Conservation (phyloP, 2,888 invertebrate species). For the Brenthis daphne region DNA sequence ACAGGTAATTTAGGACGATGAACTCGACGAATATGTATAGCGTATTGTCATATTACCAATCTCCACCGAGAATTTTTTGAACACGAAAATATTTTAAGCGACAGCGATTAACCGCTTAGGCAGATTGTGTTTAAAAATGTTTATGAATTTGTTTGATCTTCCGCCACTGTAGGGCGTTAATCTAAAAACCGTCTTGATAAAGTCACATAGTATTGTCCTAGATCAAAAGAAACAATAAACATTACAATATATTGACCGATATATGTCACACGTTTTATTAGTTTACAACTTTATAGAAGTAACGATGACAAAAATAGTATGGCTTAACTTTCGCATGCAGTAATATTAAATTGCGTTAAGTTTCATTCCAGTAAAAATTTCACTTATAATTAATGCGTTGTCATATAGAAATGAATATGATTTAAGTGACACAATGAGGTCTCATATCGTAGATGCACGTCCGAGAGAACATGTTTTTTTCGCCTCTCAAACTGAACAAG, state of each 20-base stretch:
- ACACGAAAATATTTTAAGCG: slow-evolving; percentile 48
- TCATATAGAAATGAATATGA: slow-evolving; percentile 37
- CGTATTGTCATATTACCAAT: slow-evolving; percentile 39
- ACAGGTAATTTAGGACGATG: slow-evolving; percentile 55
- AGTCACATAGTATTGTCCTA: slow-evolving; percentile 60
- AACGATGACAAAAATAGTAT: slow-evolving; percentile 67
- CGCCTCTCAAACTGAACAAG: slow-evolving; percentile 41
- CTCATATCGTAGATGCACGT: slow-evolving; percentile 32
- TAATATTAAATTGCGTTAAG: slow-evolving; percentile 5
- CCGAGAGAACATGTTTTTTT: slow-evolving; percentile 39
- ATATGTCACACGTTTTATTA: slow-evolving; percentile 66
- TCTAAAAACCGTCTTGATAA: slow-evolving; percentile 63
- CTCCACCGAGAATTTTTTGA: slow-evolving; percentile 39
- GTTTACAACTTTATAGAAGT: slow-evolving; percentile 65
- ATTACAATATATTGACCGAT: slow-evolving; percentile 67
- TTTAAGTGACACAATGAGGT: slow-evolving; percentile 40
- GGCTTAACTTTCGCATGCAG: slow-evolving; percentile 15
- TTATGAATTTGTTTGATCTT: slow-evolving; percentile 69
- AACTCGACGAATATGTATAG: slow-evolving; percentile 45
- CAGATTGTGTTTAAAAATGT: slow-evolving; percentile 50
- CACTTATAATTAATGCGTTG: slow-evolving; percentile 29
- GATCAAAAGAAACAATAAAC: slow-evolving; percentile 75
- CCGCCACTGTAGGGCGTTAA: slow-evolving; percentile 56
- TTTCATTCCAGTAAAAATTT: slow-evolving; percentile 18
- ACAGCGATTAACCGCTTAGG: slow-evolving; percentile 55